Evolutionary conservation across 1,140 invertebrate species (phyloP), one percentile per base, ranked within the genome.

Genomic region (Caenorhabditis tropicalis): DNA sequence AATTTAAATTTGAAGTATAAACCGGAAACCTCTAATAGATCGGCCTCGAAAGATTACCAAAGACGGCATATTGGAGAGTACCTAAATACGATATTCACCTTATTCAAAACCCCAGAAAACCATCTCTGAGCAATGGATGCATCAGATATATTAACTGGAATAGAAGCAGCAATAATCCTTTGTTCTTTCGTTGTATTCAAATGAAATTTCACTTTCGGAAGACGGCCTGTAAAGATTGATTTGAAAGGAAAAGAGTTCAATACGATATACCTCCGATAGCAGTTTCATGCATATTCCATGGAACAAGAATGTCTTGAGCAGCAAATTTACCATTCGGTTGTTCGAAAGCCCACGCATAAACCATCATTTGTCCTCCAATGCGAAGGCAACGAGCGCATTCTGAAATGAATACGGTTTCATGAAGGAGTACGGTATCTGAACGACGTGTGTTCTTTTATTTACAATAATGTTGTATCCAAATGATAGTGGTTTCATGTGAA

Each of bases 181-280:
- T 87, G 86, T 33, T 87, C 86, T 60, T 85, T 86, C 0, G 86
- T 87, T 2, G 86, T 87, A 51, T 87, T 82, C 80, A 80, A 79
- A 58, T 87, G 86, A 46, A 87, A 87, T 46, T 80, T 70, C 9
- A 87, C 51, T 46, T 85, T 60, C 9, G 86, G 86, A 58, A 85
- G 86, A 10, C 84, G 60, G 19, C 86, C 85, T 86, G 31, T 48
- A 85, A 24, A n/a, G 16, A 29, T 51, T 27, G 21, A 39, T 24
- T 5, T 15, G 7, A 53, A 24, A 4, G 9, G 19, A 39, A 43
- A 36, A 24, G 24, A 9, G 10, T 6, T n/a, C 15, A 51, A 19
- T 29, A 27, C 16, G 15, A 31, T 10, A 58, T 24, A 86, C 85
- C 86, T 58, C 87, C 87, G 21, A 85, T 86, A 10, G 80, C 36